Evolutionary conservation across 2,888 invertebrate species (phyloP), one percentile per base, ranked within the genome.

Genomic region (Nycteola revayana): DNA sequence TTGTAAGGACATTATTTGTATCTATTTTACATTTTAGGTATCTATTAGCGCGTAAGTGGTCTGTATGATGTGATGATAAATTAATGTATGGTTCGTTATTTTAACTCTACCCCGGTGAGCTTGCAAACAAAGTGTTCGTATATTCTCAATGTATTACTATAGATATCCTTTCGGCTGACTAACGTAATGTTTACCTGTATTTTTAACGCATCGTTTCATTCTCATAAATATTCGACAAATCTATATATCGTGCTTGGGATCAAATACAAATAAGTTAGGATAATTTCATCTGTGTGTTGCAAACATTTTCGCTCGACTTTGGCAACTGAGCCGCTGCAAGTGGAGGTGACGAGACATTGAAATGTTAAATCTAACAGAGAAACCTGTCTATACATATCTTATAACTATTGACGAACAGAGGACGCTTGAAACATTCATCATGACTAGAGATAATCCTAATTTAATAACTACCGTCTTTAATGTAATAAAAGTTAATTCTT

Each of bases 1-100:
- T 86, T 77, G 81, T 88, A 75, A 86, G 88, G 84, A 87, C 85
- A 77, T 84, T 85, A 66, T 85, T 86, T 83, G 71, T 85, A 88
- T 85, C 86, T 86, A 86, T 82, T 61, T 64, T 87, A 84, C 80
- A 79, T 66, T 75, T 84, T 83, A 87, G 85, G 83, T 86, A 86
- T 80, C 65, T 77, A 61, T 70, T 86, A 86, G 87, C 82, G 66
- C 76, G 83, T 86, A 87, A 86, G 86, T 76, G 80, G 76, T 77
- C 75, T 59, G 75, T 77, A 65, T 83, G 75, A 80, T 68, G 66
- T 21, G 21, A 28, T 36, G 14, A 14, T 14, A 14, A 14, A 14
- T 3, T 14, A 14, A n/a, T n/a, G n/a, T n/a, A n/a, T n/a, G 20
- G n/a, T 14, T 3, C 14, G 2, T 14, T 14, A 3, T 14, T 14